Conservation (phyloP, 2,888 invertebrate genomes). For the Cryptus armator region DNA sequence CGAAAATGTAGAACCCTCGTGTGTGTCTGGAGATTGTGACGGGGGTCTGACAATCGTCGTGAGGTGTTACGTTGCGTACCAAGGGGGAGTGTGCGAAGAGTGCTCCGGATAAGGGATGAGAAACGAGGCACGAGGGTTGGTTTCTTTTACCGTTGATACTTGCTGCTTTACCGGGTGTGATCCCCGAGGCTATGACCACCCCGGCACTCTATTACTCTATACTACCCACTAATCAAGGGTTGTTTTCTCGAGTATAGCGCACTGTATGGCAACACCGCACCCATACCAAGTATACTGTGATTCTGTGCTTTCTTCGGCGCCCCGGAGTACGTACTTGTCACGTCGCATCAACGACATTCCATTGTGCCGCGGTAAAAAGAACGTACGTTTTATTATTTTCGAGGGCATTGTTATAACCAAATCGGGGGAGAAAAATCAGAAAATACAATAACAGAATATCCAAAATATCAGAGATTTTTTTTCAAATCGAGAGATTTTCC, state of each 20-base stretch:
- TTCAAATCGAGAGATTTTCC: not conserved
- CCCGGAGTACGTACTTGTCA: constrained; percentile 51
- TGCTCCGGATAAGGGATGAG: constrained; percentile 60
- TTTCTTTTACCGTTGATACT: constrained; percentile 35
- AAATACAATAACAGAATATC: not conserved
- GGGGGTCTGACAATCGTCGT: constrained; percentile 53
- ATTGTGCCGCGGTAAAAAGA: constrained; percentile 50
- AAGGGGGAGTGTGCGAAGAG: constrained; percentile 21
- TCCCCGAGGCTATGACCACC: constrained; percentile 63
- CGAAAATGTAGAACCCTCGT: not conserved
- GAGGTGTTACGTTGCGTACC: constrained; percentile 21
- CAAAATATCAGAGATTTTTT: too few species aligned
- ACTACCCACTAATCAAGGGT: constrained; percentile 68
- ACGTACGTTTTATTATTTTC: constrained; percentile 4
- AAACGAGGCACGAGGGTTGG: constrained; percentile 48
- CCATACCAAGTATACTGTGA: constrained; percentile 40
- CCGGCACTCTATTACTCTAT: constrained; percentile 48
- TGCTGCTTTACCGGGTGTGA: constrained; percentile 38
- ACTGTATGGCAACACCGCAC: constrained; percentile 36
- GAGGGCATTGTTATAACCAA: constrained; percentile 21
- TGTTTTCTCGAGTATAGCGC: constrained; percentile 66
- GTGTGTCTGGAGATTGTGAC: constrained; percentile 11
- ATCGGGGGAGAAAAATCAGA: not conserved
- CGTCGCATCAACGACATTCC: constrained; percentile 54
- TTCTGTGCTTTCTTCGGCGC: constrained; percentile 35